Conservation (phyloP, 2,797 vertebrate genomes). For the Sciaenops ocellatus region DNA sequence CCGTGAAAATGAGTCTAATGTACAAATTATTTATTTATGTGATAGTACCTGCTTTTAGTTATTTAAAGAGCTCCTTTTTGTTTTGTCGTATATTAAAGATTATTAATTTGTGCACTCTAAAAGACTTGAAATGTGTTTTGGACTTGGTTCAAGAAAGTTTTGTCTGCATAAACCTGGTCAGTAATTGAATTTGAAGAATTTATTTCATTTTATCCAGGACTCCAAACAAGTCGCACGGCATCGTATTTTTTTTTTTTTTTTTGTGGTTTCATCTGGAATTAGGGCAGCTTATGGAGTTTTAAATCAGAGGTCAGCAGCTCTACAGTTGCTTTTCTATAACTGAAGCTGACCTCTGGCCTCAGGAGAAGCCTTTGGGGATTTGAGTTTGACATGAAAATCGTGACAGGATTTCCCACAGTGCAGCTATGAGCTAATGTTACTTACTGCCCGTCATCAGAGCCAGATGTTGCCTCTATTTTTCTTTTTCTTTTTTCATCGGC, state of each 20-base stretch:
- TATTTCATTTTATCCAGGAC: not conserved
- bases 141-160: not conserved
- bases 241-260: not conserved
- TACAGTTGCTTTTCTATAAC: constrained; percentile 12
- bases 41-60: not conserved
- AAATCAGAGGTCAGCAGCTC: not conserved
- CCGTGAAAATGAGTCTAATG: not conserved
- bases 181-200: not conserved
- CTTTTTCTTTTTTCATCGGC: not conserved
- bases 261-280: not conserved
- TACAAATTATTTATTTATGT: not conserved
- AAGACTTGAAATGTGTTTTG: not conserved
- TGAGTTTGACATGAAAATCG: constrained; percentile 27
- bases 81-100: not conserved
- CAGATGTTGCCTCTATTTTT: constrained; percentile 58
- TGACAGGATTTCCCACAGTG: constrained; percentile 60
- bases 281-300: not conserved
- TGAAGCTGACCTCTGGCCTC: constrained; percentile 8
- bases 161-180: not conserved
- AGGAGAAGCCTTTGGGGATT: constrained; percentile 31
- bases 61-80: not conserved
- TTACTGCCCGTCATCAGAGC: constrained; percentile 30
- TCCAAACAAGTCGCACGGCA: not conserved
- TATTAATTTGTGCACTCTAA: not conserved
- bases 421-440: constrained; percentile 42